A percentile compares a stretch with the other conserved stretches of the same genome.
phyloP scores from a whole-genome alignment of 2,888 invertebrate genomes.

The Dromius quadrimaculatus region DNA sequence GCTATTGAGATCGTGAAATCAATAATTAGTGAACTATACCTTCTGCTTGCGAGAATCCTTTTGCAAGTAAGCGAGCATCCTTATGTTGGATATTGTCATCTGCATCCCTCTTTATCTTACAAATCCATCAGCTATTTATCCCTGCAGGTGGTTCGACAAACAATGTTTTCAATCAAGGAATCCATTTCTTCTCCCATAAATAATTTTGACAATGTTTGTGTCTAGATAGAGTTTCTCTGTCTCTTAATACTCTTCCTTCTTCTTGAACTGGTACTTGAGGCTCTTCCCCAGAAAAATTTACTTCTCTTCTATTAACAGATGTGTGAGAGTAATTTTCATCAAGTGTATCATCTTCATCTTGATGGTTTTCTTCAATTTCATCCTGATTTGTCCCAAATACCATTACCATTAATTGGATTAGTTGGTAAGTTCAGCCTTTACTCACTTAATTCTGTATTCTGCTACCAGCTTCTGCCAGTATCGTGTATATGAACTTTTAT shows the following conservation, averaged over 20 bases:
- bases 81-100: constrained; percentile 52
- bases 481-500: no score
- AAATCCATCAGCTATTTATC: constrained; percentile 29
- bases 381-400: background rate
- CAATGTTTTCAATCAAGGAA: constrained; percentile 33
- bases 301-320: background rate
- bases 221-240: background rate
- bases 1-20: no score
- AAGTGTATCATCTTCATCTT: background rate
- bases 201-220: no score
- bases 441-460: no score
- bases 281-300: background rate
- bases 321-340: background rate
- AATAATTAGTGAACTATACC: constrained; percentile 56
- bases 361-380: background rate
- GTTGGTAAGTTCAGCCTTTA: no score
- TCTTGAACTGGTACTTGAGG: background rate
- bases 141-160: constrained; percentile 30
- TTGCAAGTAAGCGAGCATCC: constrained; percentile 57
- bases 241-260: background rate
- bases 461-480: no score
- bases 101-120: constrained; percentile 46
- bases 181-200: constrained; percentile 48
- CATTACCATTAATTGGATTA: no score
- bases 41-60: constrained; percentile 54